Base-by-base conservation (phyloP, 1,140 invertebrate species). In the Pachyrhynchus sulphureomaculatus region DNA sequence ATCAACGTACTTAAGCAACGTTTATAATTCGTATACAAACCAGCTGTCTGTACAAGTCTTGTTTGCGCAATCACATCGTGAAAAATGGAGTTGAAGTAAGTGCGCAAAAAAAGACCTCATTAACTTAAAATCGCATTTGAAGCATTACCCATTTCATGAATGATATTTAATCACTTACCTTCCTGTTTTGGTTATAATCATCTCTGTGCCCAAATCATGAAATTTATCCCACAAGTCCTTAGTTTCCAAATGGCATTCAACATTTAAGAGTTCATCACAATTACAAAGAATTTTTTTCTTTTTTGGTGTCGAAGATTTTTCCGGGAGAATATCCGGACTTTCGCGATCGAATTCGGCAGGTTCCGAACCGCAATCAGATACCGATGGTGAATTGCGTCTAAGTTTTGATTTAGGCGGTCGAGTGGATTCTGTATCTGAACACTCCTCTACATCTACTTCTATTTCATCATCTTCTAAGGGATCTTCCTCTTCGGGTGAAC, bases 111-210 rank as follows among this genome's bases (percentile, higher is more conserved):
- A n/a, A n/a, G n/a, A n/a, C n/a, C n/a, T n/a, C n/a, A n/a, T n/a
- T n/a, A n/a, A n/a, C n/a, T n/a, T n/a, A n/a, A n/a, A n/a, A n/a
- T n/a, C n/a, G n/a, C n/a, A n/a, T n/a, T n/a, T n/a, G n/a, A n/a
- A n/a, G n/a, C n/a, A n/a, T n/a, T n/a, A n/a, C n/a, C n/a, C n/a
- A n/a, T n/a, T n/a, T n/a, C n/a, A n/a, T n/a, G n/a, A n/a, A n/a
- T n/a, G n/a, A n/a, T n/a, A n/a, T n/a, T n/a, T n/a, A n/a, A n/a
- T 18, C 20, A 79, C 86, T 83, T 81, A 97, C 94, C 95, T 89
- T 78, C 95, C 95, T 63, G 92, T 94, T 81, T 97, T 97, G 6
- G 95, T 98, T 78, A 98, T 97, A 78, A 98, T 98, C 95, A 98
- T 98, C 77, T 98, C 95, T 0, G 95, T 97, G 59, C 93, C 93